Base-by-base conservation (phyloP, 2,888 invertebrate species). In the Drosophila maculinotata region DNA sequence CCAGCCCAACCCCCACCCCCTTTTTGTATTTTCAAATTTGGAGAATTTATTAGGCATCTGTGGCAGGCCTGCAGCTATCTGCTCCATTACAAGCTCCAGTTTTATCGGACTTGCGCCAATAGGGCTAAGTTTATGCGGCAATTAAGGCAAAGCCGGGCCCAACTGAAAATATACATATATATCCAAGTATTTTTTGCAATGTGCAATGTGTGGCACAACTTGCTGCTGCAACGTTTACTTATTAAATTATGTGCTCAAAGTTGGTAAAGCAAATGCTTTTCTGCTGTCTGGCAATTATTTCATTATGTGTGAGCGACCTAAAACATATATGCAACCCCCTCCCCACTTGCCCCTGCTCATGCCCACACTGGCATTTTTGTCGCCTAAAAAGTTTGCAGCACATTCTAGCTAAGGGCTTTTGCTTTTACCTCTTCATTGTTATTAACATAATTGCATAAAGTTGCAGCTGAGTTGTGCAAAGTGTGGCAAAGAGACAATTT, bases 391-490 rank as follows among this genome's bases (percentile, higher is more conserved):
- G 49, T 70, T 75, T 70, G 57, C 54, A 26, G 35, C 52, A 51
- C 58, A 69, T 74, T 69, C 63, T 20, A 25, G 14, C 41, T 25
- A 41, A 35, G 33, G 49, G 28, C 53, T 59, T 66, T 31, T 33
- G 30, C 17, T 5, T 58, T 58, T 20, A 60, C 62, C 57, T 42
- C 49, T 60, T 76, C 81, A 78, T 83, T 83, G 83, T 87, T 87
- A 87, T 84, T 87, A 84, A 79, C 86, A 87, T 84, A 84, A 84
- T 84, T 84, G 87, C 85, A 85, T 76, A 76, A 84, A 78, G 73
- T 77, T 82, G 69, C 72, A 82, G 79, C 58, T 60, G 79, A 75
- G 59, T 45, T 51, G 48, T 38, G 70, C 75, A 63, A 59, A 69
- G 64, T 57, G 70, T 64, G 69, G 77, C 83, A 64, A 41, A 56